These are phyloP conservation scores for Spicauda simplicius DNA, from an alignment of 2,888 invertebrate species.

Conservation along the genomic window DNA sequence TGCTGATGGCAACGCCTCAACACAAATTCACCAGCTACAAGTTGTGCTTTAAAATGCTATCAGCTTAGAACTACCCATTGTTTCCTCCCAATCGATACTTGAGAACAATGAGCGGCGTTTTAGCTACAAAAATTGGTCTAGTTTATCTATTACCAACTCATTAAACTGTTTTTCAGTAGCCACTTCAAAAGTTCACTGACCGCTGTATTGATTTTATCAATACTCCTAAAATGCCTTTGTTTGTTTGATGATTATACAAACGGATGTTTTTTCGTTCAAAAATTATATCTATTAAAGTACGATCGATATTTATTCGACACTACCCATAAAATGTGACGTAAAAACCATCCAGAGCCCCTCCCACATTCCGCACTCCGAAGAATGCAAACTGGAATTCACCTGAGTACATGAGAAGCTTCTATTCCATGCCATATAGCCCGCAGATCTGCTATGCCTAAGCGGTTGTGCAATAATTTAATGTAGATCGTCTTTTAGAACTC, in stretches of 20 bases:
- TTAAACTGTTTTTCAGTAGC: neutral
- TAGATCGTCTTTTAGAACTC: neutral
- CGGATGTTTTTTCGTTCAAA: neutral
- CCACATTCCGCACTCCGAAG: constrained; percentile 48
- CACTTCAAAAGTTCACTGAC: constrained; percentile 1
- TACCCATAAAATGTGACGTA: constrained; percentile 40
- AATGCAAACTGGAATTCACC: constrained; percentile 42
- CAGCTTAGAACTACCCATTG: constrained; percentile 24
- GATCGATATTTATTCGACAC: neutral
- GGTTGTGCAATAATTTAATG: constrained; percentile 1
- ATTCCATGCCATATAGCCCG: constrained; percentile 1
- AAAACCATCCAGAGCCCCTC: constrained; percentile 57
- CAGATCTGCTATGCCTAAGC: constrained; percentile 8
- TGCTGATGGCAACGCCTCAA: constrained; percentile 19
- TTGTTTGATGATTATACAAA: neutral
- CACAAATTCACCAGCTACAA: constrained; percentile 24
- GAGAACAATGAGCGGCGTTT: constrained; percentile 24
- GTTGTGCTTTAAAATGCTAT: constrained; percentile 30
- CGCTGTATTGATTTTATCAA: neutral
- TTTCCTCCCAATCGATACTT: constrained; percentile 30
- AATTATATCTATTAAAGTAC: neutral
- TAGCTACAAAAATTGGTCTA: constrained; percentile 12
- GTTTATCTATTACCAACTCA: neutral
- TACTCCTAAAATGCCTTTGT: neutral
- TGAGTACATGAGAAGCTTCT: constrained; percentile 35